Conservation (phyloP, 2,888 invertebrate genomes). For the Periphyllus acericola region DNA sequence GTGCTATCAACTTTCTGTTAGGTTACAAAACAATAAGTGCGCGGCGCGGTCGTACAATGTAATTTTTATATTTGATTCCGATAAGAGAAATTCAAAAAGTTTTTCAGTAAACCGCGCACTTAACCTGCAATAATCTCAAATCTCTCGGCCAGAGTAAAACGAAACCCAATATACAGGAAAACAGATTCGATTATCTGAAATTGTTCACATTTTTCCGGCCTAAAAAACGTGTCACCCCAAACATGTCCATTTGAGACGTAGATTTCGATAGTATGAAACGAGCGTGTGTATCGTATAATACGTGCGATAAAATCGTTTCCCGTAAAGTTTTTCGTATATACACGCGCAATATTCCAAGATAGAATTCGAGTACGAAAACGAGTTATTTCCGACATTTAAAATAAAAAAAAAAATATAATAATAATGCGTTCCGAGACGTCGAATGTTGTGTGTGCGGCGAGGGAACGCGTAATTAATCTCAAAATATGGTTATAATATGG, state of each 20-base stretch:
- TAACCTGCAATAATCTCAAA: too few relatives aligned
- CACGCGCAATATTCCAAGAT: neutral
- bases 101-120: neutral
- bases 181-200: neutral
- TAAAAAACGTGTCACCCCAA: neutral
- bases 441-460: constrained; percentile 1
- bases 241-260: neutral
- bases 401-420: neutral
- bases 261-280: neutral
- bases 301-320: neutral
- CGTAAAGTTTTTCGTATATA: neutral
- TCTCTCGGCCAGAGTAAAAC: neutral
- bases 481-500: constrained; percentile 22
- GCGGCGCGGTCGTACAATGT: neutral
- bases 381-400: constrained; percentile 21
- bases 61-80: neutral
- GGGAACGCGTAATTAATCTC: constrained; percentile 10
- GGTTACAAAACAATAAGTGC: neutral
- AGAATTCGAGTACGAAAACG: neutral
- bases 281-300: neutral
- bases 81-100: neutral
- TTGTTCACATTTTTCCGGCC: constrained; percentile 13
- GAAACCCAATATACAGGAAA: neutral
- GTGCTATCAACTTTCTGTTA: neutral
- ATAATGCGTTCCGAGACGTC: neutral